Evolutionary conservation across 2,797 vertebrate species (phyloP).

Genomic region (Enteromius mattozi): DNA sequence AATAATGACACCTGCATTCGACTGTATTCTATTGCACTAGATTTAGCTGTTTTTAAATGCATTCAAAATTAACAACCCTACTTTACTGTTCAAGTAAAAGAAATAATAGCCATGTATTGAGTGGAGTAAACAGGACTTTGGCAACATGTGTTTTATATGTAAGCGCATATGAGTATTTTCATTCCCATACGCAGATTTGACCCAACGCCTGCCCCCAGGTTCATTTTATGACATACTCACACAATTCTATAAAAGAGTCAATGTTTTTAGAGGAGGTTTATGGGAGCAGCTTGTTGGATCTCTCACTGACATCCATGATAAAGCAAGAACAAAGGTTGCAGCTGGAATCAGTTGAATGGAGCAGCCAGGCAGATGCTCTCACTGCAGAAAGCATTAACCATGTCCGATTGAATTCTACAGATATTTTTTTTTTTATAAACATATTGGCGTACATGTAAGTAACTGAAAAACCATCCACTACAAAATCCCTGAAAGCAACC

Average conservation of each 20-base stretch:
- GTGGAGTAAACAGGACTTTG: neutral
- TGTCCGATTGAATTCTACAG: neutral
- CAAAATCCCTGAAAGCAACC: neutral
- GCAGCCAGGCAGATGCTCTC: neutral
- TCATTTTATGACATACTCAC: neutral
- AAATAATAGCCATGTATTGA: neutral
- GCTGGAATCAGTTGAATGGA: slow-evolving; percentile 8
- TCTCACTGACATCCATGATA: slow-evolving; percentile 23
- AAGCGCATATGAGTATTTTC: neutral
- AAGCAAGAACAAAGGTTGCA: slow-evolving; percentile 15
- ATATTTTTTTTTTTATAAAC: neutral
- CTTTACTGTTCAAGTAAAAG: neutral
- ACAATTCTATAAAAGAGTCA: neutral
- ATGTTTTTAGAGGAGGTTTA: neutral
- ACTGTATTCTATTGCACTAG: neutral
- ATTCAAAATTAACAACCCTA: neutral
- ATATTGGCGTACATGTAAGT: neutral
- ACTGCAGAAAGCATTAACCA: slow-evolving; percentile 19
- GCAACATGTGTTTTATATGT: neutral
- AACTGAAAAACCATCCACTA: neutral
- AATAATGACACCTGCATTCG: neutral
- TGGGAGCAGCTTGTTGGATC: slow-evolving; percentile 3
- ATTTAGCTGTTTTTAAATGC: neutral
- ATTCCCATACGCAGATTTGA: neutral
- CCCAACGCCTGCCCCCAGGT: neutral